Base-by-base conservation (phyloP, 2,888 invertebrate genomes). In the Latrodectus hesperus region DNA sequence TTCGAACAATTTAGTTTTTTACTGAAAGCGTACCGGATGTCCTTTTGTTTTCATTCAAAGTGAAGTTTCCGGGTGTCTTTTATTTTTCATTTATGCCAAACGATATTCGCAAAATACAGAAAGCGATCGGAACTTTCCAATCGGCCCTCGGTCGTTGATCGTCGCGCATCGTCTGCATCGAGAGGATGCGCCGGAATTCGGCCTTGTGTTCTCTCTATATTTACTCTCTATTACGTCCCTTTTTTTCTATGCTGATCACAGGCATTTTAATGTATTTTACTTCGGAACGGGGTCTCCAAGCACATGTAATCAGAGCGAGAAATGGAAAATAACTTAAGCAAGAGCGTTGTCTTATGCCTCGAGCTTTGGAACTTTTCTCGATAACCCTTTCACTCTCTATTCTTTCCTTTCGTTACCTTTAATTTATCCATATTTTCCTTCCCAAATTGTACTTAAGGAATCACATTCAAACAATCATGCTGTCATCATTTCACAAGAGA, bases 141-240 rank as follows among this genome's bases (percentile, higher is more conserved):
- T 65, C 83, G 74, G 49, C 74, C 53, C 11, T 38, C 83, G 83
- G 85, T 86, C 86, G 85, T 80, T 80, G 81, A 67, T 72, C 86
- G 86, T 81, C 60, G 38, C 86, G 81, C 81, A 71, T 87, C 86
- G 86, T 16, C 73, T 51, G 55, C 72, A 67, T 9, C 71, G 86
- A 77, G 86, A 87, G 86, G 77, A 87, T 81, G 77, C 79, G 70
- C 68, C 73, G 81, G 80, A 80, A 82, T 82, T 64, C 70, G 78
- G 53, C 74, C 72, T 78, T 55, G 52, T 79, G 49, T 67, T 84
- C 49, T 53, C 55, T 16, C 73, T 52, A 17, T 70, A 12, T 80
- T 52, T 22, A 22, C 79, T 71, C 71, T 71, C 70, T 55, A 68
- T 17, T 38, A n/a, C 51, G 16, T n/a, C n/a, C 11, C 70, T 72